Evolutionary conservation across 1,140 invertebrate species (phyloP).

Genomic region (Macrobrachium rosenbergii): DNA sequence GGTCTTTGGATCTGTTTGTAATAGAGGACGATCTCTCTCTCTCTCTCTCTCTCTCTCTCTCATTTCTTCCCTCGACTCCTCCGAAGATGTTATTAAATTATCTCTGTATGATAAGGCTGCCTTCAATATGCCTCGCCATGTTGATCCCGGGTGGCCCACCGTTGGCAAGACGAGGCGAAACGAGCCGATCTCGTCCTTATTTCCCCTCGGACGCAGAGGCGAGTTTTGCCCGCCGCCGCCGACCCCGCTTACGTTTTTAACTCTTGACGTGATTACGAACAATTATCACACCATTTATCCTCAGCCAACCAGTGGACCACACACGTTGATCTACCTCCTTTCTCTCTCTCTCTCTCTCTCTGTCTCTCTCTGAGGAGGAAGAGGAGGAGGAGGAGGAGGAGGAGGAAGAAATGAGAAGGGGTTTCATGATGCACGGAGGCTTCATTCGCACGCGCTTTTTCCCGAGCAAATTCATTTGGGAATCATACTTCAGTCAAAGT

Average conservation of each 20-base stretch:
- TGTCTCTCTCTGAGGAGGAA: not conserved
- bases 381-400: slow-evolving; percentile 20
- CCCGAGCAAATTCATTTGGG: no score
- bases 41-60: no score
- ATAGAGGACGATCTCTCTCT: no score
- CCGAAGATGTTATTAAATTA: slow-evolving; percentile 33
- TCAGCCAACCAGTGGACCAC: slow-evolving; percentile 30
- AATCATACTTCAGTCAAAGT: not conserved
- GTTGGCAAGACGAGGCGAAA: no score
- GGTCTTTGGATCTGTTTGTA: no score
- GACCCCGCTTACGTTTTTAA: slow-evolving; percentile 10
- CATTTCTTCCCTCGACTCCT: not conserved
- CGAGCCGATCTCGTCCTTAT: not conserved
- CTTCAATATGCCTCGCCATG: slow-evolving; percentile 39
- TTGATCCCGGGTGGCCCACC: not conserved
- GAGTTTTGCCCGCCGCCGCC: not conserved
- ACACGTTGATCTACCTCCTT: slow-evolving; percentile 6
- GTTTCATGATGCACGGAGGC: no score
- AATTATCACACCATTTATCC: slow-evolving; percentile 56
- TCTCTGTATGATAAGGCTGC: slow-evolving; percentile 24
- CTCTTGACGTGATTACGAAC: slow-evolving; percentile 26
- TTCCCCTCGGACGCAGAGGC: no score
- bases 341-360: slow-evolving; percentile 29
- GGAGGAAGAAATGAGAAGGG: no score
- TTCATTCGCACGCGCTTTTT: no score